Percentiles rank a stretch among this genome's conserved stretches.
Evolutionary conservation across 2,888 invertebrate genomes (phyloP).

Genomic region (Agrochola lota): DNA sequence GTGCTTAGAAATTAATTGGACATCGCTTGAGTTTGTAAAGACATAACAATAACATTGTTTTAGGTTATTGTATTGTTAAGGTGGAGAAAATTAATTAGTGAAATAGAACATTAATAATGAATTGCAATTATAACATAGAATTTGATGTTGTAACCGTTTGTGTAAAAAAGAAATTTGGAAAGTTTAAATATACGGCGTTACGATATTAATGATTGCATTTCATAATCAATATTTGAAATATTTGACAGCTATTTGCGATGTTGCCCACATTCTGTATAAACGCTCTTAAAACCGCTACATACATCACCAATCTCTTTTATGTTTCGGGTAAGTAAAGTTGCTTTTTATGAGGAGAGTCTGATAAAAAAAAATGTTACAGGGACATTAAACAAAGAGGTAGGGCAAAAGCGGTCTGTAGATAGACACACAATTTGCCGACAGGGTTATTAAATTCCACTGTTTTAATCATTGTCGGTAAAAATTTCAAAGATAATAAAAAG

Average conservation of each 20-base stretch:
- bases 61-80: background rate
- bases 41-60: constrained; percentile 1
- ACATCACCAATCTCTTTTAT: no score
- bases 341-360: background rate
- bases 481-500: constrained; percentile 17
- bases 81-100: no score
- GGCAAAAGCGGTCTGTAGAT: background rate
- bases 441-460: constrained; percentile 19
- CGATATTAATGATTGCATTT: no score
- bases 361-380: background rate
- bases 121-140: no score
- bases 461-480: background rate
- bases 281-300: no score
- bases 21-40: background rate
- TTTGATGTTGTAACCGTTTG: no score
- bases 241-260: no score
- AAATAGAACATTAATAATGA: no score
- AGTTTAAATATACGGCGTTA: no score
- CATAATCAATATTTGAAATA: no score
- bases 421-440: background rate
- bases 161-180: no score
- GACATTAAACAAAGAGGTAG: background rate
- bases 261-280: no score
- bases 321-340: background rate
- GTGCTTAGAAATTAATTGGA: constrained; percentile 2